These are phyloP conservation scores for Perognathus longimembris DNA, from an alignment of 2,113 vertebrate genomes.

Conservation along the genomic window DNA sequence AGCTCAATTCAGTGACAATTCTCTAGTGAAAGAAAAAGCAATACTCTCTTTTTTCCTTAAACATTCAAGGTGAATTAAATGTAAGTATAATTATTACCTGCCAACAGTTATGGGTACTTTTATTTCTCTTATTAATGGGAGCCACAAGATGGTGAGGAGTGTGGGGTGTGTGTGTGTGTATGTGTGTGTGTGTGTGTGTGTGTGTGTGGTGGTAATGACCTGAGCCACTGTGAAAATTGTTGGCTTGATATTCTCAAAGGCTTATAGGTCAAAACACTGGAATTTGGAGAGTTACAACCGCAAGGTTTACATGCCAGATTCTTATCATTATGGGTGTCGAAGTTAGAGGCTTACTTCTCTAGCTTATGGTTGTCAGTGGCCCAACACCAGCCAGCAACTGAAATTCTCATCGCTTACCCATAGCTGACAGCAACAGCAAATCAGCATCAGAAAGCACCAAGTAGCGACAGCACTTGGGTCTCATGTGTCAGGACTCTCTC, in stretches of 20 bases:
- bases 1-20: background rate
- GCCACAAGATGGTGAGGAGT: background rate
- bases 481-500: background rate
- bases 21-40: background rate
- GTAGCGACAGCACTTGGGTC: background rate
- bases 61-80: background rate
- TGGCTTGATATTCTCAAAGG: too few relatives aligned
- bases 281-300: too few relatives aligned
- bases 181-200: too few relatives aligned
- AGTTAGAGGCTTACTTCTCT: too few relatives aligned
- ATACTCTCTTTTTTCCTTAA: background rate
- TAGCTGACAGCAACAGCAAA: background rate
- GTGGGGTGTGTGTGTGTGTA: too few relatives aligned
- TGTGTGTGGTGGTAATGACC: too few relatives aligned
- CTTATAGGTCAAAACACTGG: background rate
- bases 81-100: background rate
- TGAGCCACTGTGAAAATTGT: too few relatives aligned
- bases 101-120: background rate
- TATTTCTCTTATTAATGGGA: background rate
- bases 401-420: background rate
- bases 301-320: background rate
- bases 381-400: too few relatives aligned
- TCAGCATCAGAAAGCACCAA: background rate
- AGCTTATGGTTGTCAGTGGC: background rate
- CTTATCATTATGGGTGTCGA: background rate